Conservation (phyloP, 2,797 vertebrate genomes). For the Limnodromus scolopaceus region DNA sequence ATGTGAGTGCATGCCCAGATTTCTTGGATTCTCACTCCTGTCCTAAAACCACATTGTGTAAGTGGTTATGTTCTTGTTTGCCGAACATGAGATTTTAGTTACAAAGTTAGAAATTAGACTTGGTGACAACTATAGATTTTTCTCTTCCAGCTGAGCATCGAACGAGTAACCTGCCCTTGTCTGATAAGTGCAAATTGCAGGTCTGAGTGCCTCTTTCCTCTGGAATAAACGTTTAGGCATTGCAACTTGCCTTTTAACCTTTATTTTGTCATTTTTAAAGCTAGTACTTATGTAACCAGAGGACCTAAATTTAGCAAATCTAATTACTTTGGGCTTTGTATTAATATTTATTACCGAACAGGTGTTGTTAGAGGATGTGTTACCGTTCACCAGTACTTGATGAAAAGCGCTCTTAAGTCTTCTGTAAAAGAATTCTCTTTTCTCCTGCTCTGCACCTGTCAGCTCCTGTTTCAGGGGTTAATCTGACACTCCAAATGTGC, state of each 20-base stretch:
- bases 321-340: background rate
- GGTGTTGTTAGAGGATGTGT: background rate
- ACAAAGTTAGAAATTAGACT: constrained; percentile 48
- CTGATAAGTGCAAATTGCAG: background rate
- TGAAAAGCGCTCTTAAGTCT: background rate
- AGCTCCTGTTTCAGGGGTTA: constrained; percentile 26
- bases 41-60: constrained; percentile 38
- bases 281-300: background rate
- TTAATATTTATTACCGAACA: constrained; percentile 47
- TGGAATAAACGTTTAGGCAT: background rate
- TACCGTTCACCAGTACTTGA: background rate
- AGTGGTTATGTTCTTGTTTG: constrained; percentile 67
- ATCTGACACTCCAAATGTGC: background rate
- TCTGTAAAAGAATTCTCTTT: background rate
- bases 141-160: background rate
- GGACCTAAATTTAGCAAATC: background rate
- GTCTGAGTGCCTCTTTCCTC: background rate
- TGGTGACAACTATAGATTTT: constrained; percentile 28
- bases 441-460: constrained; percentile 45
- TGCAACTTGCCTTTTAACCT: background rate
- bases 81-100: constrained; percentile 69
- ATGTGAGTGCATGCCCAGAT: constrained; percentile 13
- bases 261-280: background rate
- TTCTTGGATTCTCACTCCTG: constrained; percentile 39
- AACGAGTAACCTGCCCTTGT: background rate